Base-by-base conservation (phyloP, 2,888 invertebrate genomes). In the Carabus problematicus region DNA sequence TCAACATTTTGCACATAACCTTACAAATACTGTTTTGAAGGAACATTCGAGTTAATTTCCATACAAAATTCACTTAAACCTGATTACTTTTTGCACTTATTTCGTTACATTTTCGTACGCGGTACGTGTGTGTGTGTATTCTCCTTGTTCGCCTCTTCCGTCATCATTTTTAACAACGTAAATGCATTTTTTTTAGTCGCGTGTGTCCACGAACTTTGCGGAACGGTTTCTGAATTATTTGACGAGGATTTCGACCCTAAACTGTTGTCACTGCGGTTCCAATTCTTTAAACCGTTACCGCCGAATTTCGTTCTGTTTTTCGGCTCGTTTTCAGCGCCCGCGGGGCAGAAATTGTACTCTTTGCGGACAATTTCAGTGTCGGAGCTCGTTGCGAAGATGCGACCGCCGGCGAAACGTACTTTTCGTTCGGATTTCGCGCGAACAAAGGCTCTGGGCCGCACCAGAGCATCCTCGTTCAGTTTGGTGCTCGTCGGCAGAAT, bases 401-500 rank as follows among this genome's bases (percentile, higher is more conserved):
- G 41, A 14, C 80, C 79, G 0, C 77, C 78, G 73, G 81, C 81
- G 69, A 81, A 81, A 47, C 77, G 75, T 3, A 81, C 78, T 56
- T 77, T 75, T 63, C 79, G 75, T 72, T 82, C 82, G 4, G 81
- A 81, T 63, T 77, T 71, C 1, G 78, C 77, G 55, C 80, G 74
- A 3, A 76, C 73, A 71, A 83, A 82, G 45, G 72, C 73, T 12
- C 73, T 64, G 1, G 81, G 81, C 73, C 78, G 80, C 11, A 75
- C 70, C 49, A 82, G 74, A 68, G 75, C 74, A 7, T 75, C 72
- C 16, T 79, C 75, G 73, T 82, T 76, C 9, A 83, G 70, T 75
- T 81, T 82, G 40, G 77, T 76, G 59, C 81, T 80, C n/a, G 83
- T 84, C 6, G 80, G 78, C 9, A 78, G 66, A 52, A 81, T 73